A percentile compares a stretch with the other conserved stretches of the same genome.
phyloP scores from a whole-genome alignment of 2,797 vertebrate species.

The Squalus acanthias region DNA sequence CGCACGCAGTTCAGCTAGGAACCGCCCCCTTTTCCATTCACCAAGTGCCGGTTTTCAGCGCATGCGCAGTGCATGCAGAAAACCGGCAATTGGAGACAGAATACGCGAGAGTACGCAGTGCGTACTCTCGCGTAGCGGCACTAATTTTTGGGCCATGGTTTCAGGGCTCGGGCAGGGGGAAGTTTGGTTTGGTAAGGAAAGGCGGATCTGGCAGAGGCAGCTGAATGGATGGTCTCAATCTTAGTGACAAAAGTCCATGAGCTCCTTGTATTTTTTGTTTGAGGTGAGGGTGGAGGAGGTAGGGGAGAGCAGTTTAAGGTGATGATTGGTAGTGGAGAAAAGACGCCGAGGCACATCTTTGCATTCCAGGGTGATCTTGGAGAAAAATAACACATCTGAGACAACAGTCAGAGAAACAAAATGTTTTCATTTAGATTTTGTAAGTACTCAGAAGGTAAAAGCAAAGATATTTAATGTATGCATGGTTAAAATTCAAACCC shows the following conservation, averaged over 20 bases:
- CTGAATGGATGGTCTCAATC: neutral
- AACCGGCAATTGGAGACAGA: too few species aligned
- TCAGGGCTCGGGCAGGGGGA: neutral
- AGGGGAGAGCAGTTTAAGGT: neutral
- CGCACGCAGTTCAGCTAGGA: too few species aligned
- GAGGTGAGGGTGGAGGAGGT: neutral
- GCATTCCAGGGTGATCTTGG: too few species aligned
- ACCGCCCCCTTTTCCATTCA: too few species aligned
- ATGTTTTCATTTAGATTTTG: neutral
- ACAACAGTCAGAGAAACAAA: neutral
- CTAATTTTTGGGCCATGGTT: too few species aligned
- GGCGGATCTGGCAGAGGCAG: neutral
- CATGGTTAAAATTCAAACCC: neutral
- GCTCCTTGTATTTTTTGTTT: neutral
- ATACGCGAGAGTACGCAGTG: too few species aligned
- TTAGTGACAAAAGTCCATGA: neutral
- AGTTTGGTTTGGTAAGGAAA: neutral
- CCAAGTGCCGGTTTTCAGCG: too few species aligned
- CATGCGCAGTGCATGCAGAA: too few species aligned
- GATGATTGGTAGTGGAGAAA: too few species aligned
- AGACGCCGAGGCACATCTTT: neutral
- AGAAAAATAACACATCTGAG: neutral
- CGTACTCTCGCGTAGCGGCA: too few species aligned
- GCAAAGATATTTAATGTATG: neutral
- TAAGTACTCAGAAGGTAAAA: neutral